phyloP scores from a whole-genome alignment of 2,797 vertebrate genomes.

The Gadopsis marmoratus region DNA sequence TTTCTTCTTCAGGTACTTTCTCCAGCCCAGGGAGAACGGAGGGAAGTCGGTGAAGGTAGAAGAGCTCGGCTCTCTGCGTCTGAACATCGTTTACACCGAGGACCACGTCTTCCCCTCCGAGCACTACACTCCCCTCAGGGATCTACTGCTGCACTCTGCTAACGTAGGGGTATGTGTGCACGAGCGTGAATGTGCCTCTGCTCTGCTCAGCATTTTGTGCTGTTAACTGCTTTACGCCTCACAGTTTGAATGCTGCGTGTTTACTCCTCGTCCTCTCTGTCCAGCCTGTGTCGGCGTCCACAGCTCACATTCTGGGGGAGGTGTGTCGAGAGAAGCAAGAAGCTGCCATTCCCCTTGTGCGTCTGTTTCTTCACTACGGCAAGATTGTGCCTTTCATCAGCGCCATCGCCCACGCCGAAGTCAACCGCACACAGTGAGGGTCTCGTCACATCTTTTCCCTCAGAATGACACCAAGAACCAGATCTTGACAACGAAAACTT shows the following conservation, averaged over 20 bases:
- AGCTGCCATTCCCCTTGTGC: conserved; percentile 95
- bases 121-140: conserved; percentile 93
- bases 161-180: conserved; percentile 87
- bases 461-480: not conserved
- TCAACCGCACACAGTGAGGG: conserved; percentile 98
- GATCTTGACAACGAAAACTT: not conserved
- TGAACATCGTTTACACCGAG: conserved; percentile 98
- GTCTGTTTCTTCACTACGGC: conserved; percentile 96
- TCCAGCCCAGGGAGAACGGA: conserved; percentile 95
- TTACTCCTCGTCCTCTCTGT: conserved; percentile 12
- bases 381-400: conserved; percentile 98
- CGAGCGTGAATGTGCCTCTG: not conserved
- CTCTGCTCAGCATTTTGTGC: not conserved
- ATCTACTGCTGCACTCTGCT: conserved; percentile 92
- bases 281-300: conserved; percentile 95
- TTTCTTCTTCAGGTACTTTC: conserved; percentile 91
- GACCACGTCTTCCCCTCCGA: conserved; percentile 97
- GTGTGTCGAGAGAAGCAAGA: conserved; percentile 98
- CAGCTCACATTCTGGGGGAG: conserved; percentile 95
- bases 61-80: conserved; percentile 94
- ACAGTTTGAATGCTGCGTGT: not conserved
- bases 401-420: conserved; percentile 95
- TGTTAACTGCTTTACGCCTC: not conserved
- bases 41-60: conserved; percentile 94
- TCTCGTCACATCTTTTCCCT: not conserved